A percentile compares a stretch with the other conserved stretches of the same genome.
phyloP scores from a whole-genome alignment of 1,140 invertebrate species.

The Sminthurides bifidus region DNA sequence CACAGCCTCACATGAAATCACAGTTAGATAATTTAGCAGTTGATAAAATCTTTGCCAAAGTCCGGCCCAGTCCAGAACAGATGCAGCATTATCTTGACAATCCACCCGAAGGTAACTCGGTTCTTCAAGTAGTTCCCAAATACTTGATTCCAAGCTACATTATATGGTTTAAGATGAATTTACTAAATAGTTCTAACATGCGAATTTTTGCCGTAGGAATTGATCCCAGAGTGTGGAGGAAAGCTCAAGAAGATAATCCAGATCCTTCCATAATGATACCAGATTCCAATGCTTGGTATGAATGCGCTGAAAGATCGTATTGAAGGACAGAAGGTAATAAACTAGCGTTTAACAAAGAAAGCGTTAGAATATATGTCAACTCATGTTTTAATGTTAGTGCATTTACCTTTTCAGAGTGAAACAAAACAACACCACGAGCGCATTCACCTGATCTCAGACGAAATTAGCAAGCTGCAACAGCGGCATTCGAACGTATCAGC shows the following conservation, averaged over 20 bases:
- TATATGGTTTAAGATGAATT: not conserved
- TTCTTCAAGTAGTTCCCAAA: not conserved
- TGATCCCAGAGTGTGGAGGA: constrained; percentile 63
- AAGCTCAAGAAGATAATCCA: constrained; percentile 39
- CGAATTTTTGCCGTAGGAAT: constrained; percentile 45
- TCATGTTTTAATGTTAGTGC: constrained; percentile 1
- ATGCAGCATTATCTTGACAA: constrained; percentile 78
- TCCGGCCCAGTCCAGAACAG: constrained; percentile 48
- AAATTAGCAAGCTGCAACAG: constrained; percentile 59
- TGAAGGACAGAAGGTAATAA: constrained; percentile 45
- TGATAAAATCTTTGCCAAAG: constrained; percentile 44
- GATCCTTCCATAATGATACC: constrained; percentile 60
- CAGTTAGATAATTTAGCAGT: constrained; percentile 57
- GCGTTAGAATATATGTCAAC: constrained; percentile 6
- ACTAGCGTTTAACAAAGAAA: too few species aligned
- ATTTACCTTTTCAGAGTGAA: constrained; percentile 53
- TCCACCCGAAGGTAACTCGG: constrained; percentile 56
- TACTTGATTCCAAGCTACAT: not conserved
- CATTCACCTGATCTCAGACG: constrained; percentile 58
- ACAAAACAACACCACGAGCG: constrained; percentile 62
- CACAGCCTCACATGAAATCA: constrained; percentile 50
- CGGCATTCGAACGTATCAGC: constrained; percentile 57
- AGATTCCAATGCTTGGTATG: constrained; percentile 84
- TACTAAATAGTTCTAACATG: not conserved
- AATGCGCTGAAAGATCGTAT: constrained; percentile 67